Evolutionary conservation across 92 coral and sea anemone species (phyloP).

Genomic region (Zoanthus gigantus): DNA sequence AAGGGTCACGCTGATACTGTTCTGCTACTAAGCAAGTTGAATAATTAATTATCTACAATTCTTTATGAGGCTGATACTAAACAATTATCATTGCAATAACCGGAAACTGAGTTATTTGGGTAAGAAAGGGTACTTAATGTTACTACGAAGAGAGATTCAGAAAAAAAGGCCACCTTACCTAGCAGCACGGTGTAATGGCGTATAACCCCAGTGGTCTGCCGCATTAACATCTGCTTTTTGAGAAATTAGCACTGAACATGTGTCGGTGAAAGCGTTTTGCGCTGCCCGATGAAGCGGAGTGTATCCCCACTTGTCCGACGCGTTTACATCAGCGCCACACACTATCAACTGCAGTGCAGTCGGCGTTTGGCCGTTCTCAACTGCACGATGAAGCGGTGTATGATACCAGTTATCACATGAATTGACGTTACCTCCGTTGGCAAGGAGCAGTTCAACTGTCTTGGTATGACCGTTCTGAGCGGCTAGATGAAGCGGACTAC

Average conservation of each 20-base stretch:
- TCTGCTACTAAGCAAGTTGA: too few relatives aligned
- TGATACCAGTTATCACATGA: slow-evolving; percentile 74
- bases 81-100: too few relatives aligned
- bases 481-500: slow-evolving; percentile 73
- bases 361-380: slow-evolving; percentile 71
- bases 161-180: neutral
- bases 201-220: slow-evolving; percentile 67
- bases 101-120: too few relatives aligned
- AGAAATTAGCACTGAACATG: slow-evolving; percentile 55
- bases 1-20: too few relatives aligned
- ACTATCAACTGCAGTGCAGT: slow-evolving; percentile 57
- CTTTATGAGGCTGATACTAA: too few relatives aligned
- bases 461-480: slow-evolving; percentile 79
- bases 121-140: too few relatives aligned
- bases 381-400: slow-evolving; percentile 78
- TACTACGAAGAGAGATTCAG: too few relatives aligned
- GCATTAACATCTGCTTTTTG: slow-evolving; percentile 63
- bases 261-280: slow-evolving; percentile 71
- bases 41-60: too few relatives aligned
- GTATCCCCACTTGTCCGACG: slow-evolving; percentile 80
- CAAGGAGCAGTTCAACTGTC: slow-evolving; percentile 64
- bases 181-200: slow-evolving; percentile 76
- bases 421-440: slow-evolving; percentile 67
- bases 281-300: slow-evolving; percentile 75
- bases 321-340: slow-evolving; percentile 55